These are phyloP conservation scores for Zoanthus sansibaricus DNA, from an alignment of 92 coral and sea anemone genomes.

Conservation along the genomic window DNA sequence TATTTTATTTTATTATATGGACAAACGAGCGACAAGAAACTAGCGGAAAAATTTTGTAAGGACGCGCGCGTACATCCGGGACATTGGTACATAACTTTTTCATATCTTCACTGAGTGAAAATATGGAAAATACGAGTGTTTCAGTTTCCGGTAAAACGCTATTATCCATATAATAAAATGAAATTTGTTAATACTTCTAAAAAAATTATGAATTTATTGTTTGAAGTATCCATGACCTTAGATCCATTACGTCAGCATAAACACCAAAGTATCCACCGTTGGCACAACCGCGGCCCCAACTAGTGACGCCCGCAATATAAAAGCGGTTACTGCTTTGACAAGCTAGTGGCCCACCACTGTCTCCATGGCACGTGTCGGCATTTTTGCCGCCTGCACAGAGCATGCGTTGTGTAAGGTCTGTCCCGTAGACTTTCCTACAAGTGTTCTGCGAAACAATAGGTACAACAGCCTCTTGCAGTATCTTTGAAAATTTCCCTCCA, in stretches of 20 bases:
- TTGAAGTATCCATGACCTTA: conserved; percentile 69
- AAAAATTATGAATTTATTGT: conserved; percentile 15
- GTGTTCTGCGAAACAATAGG: conserved; percentile 67
- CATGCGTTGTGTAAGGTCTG: conserved; percentile 78
- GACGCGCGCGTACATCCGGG: too few relatives aligned
- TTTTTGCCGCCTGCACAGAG: conserved; percentile 93
- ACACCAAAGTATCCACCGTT: conserved; percentile 91
- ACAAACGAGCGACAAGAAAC: too few relatives aligned
- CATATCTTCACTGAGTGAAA: too few relatives aligned
- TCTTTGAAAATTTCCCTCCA: conserved; percentile 56
- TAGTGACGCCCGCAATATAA: conserved; percentile 91
- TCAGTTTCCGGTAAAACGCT: too few relatives aligned
- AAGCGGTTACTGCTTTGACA: conserved; percentile 81
- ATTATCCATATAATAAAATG: neutral
- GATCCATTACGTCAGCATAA: conserved; percentile 75
- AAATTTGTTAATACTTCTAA: neutral
- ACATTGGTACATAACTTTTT: too few relatives aligned
- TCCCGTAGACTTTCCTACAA: conserved; percentile 63
- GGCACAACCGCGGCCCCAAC: conserved; percentile 92
- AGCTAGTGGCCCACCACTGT: conserved; percentile 97
- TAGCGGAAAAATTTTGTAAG: too few relatives aligned
- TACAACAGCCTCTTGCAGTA: conserved; percentile 82
- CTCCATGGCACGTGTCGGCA: conserved; percentile 91
- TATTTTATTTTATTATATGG: too few relatives aligned
- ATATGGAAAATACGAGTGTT: too few relatives aligned